Base-by-base conservation (phyloP, 2,888 invertebrate genomes). In the Callosobruchus maculatus region DNA sequence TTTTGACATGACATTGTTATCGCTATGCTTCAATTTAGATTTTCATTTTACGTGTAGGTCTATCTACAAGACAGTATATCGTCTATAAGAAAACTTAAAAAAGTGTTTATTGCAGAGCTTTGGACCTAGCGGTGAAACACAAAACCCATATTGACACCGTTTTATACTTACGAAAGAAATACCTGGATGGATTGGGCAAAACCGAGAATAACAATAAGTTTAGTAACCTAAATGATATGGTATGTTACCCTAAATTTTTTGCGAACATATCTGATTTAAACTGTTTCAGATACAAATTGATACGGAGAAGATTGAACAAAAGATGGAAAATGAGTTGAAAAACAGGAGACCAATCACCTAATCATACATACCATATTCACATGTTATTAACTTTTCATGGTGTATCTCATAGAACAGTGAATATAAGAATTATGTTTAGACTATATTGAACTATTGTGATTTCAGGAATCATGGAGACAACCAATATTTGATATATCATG, bases 71-170 rank as follows among this genome's bases (percentile, higher is more conserved):
- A n/a, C n/a, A n/a, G n/a, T n/a, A n/a, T n/a, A n/a, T n/a, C n/a
- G n/a, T n/a, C n/a, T n/a, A n/a, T 26, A 26, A 26, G 26, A 26
- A 4, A 4, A 26, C 2, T 7, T 26, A 26, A 26, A 26, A 4
- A 26, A 4, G 2, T 26, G 26, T 67, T 22, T 72, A 69, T 79
- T 83, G 26, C 82, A 93, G 94, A 82, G 94, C 94, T 0, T 85
- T 95, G 73, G 94, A 95, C 81, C 86, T 95, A 76, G 93, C 94
- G 0, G 85, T 92, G 2, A 93, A 93, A 82, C 91, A 94, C 84
- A 93, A 93, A 84, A 91, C 90, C 2, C 91, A 93, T 81, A 87
- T 94, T 21, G 94, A 94, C 80, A 91, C 92, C 5, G 93, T 95
- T n/a, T 84, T 94, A 71, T 91, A 91, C 67, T 89, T 91, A 79